A percentile compares a stretch with the other conserved stretches of the same genome.
These are phyloP conservation scores for Drosophila insularis DNA, from an alignment of 1,140 invertebrate species.

Conservation along the genomic window DNA sequence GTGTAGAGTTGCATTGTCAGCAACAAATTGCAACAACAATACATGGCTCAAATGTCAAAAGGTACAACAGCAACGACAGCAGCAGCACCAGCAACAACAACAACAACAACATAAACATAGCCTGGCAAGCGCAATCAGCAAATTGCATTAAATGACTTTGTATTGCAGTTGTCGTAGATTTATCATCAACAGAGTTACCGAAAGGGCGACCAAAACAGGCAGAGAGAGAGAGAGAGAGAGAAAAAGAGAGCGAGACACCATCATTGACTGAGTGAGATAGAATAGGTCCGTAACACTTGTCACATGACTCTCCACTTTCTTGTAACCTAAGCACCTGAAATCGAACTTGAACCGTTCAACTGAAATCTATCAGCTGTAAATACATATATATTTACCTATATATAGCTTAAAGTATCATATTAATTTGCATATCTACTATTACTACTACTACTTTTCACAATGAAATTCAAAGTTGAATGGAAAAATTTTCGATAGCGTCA, in stretches of 20 bases:
- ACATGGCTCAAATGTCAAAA: slow-evolving; percentile 66
- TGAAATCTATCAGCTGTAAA: not conserved
- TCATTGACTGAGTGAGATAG: too few relatives aligned
- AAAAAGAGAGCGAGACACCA: not conserved
- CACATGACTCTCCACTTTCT: slow-evolving; percentile 41
- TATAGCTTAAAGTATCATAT: not conserved
- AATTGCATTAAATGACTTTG: slow-evolving; percentile 76
- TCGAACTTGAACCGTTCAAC: slow-evolving; percentile 22
- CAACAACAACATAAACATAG: slow-evolving; percentile 51
- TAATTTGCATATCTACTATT: not conserved
- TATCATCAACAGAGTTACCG: slow-evolving; percentile 10
- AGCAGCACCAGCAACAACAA: slow-evolving; percentile 23
- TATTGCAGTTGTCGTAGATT: slow-evolving; percentile 56
- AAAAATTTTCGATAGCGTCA: not conserved
- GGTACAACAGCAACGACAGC: slow-evolving; percentile 37
- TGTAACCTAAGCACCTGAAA: not conserved
- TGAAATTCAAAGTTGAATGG: slow-evolving; percentile 1
- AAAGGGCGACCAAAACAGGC: not conserved
- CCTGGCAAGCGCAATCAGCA: slow-evolving; percentile 63
- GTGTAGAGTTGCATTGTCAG: slow-evolving; percentile 50
- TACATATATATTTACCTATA: not conserved
- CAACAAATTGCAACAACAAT: slow-evolving; percentile 31
- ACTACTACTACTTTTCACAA: not conserved
- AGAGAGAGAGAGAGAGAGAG: slow-evolving; percentile 7
- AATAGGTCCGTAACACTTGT: slow-evolving; percentile 37